phyloP scores from a whole-genome alignment of 1,140 invertebrate species.

The Drosophila lowei region DNA sequence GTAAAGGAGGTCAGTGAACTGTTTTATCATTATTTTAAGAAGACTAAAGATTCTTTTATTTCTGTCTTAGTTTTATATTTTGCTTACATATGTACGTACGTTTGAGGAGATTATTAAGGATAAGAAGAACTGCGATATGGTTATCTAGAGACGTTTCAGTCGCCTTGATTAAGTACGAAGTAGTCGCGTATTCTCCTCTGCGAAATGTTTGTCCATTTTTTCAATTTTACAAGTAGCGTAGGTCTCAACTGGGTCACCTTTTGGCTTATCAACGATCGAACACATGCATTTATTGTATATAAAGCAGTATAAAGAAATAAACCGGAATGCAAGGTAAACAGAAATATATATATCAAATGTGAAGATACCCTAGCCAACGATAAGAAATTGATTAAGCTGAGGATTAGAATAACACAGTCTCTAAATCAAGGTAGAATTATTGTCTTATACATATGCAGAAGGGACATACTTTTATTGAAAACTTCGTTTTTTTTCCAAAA shows the following conservation, averaged over 20 bases:
- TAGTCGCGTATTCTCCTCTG: not conserved
- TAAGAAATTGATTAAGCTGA: too few species aligned
- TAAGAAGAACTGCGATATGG: too few species aligned
- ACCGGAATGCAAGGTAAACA: constrained; percentile 27
- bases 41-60: not conserved
- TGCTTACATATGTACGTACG: not conserved
- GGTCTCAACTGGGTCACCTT: constrained; percentile 70
- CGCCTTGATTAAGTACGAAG: not conserved
- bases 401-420: not conserved
- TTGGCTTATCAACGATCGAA: constrained; percentile 60
- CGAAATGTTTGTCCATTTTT: not conserved
- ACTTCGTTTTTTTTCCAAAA: too few species aligned
- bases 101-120: too few species aligned
- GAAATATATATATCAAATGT: constrained; percentile 9
- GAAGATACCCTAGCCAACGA: constrained; percentile 23
- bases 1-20: constrained; percentile 26
- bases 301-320: constrained; percentile 28
- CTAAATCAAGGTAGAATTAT: not conserved
- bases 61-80: too few species aligned
- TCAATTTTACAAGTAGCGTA: constrained; percentile 36
- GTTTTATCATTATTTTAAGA: not conserved
- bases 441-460: too few species aligned
- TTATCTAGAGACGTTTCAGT: too few species aligned
- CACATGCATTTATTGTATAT: constrained; percentile 11
- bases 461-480: too few species aligned